Evolutionary conservation across 2,113 vertebrate species (phyloP).

Genomic region (Onychostruthus taczanowskii): DNA sequence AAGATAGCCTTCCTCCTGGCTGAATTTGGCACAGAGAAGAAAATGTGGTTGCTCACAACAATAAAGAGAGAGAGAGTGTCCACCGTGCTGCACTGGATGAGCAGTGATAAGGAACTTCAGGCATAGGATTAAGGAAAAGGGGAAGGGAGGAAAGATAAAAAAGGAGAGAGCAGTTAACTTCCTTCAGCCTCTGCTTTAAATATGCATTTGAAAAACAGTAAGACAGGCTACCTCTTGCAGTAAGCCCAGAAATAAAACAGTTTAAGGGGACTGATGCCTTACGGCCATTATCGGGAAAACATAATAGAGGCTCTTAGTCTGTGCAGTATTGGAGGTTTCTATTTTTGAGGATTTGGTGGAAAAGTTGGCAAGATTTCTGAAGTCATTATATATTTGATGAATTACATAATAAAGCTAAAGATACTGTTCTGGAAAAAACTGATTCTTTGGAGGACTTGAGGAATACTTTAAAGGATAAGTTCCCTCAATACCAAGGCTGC

Average conservation of each 20-base stretch:
- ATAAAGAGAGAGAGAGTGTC: neutral
- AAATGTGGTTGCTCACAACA: neutral
- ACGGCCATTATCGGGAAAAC: neutral
- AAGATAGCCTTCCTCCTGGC: neutral
- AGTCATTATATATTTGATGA: neutral
- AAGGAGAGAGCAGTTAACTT: accelerated
- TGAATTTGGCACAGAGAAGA: neutral
- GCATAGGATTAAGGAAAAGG: neutral
- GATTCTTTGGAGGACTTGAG: neutral
- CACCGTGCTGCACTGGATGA: neutral
- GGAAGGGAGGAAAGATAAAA: neutral
- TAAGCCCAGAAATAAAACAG: neutral
- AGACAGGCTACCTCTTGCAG: neutral
- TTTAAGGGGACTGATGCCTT: neutral
- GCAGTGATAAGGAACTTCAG: neutral
- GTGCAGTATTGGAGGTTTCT: neutral
- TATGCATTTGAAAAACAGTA: neutral
- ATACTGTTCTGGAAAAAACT: neutral
- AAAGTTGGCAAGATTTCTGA: neutral
- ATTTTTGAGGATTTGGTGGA: neutral
- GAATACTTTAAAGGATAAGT: neutral
- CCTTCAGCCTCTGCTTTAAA: neutral
- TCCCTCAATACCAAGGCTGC: neutral
- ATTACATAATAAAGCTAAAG: neutral
- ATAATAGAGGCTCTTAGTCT: neutral